A percentile compares a stretch with the other conserved stretches of the same genome.
Evolutionary conservation across 1,140 invertebrate genomes (phyloP).

Genomic region (Euschistus heros): DNA sequence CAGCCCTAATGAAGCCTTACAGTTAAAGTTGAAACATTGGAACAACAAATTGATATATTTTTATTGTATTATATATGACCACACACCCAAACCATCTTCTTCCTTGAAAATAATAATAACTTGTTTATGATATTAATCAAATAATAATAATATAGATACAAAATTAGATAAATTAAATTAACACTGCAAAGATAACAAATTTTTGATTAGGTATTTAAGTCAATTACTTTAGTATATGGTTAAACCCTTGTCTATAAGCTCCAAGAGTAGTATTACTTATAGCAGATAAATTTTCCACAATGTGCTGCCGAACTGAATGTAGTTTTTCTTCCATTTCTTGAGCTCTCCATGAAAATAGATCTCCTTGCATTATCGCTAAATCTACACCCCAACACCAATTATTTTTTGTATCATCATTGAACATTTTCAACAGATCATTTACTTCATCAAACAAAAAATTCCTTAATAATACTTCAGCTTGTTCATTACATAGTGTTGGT

Average conservation of each 20-base stretch:
- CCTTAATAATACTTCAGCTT: constrained; percentile 80
- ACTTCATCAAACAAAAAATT: constrained; percentile 69
- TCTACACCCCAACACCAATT: constrained; percentile 48
- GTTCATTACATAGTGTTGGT: constrained; percentile 45
- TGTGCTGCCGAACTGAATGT: constrained; percentile 40
- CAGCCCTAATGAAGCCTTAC: too few species aligned
- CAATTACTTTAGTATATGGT: constrained; percentile 57
- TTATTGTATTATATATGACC: too few species aligned
- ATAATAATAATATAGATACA: too few species aligned
- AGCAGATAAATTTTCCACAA: constrained; percentile 55
- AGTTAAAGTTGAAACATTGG: too few species aligned
- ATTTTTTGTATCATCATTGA: constrained; percentile 35
- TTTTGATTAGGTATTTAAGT: too few species aligned
- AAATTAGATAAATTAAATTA: too few species aligned
- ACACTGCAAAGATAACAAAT: too few species aligned
- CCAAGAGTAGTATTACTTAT: constrained; percentile 39
- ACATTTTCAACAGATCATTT: constrained; percentile 46
- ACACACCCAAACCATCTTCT: too few species aligned
- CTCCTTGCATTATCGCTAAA: constrained; percentile 46
- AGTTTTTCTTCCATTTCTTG: constrained; percentile 38
- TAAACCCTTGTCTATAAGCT: constrained; percentile 74
- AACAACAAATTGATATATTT: too few species aligned
- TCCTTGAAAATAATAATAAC: too few species aligned
- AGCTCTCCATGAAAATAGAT: constrained; percentile 38
- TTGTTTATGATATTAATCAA: not conserved